These are phyloP conservation scores for Tympanoctomys barrerae DNA, from an alignment of 2,797 vertebrate species.

Conservation along the genomic window DNA sequence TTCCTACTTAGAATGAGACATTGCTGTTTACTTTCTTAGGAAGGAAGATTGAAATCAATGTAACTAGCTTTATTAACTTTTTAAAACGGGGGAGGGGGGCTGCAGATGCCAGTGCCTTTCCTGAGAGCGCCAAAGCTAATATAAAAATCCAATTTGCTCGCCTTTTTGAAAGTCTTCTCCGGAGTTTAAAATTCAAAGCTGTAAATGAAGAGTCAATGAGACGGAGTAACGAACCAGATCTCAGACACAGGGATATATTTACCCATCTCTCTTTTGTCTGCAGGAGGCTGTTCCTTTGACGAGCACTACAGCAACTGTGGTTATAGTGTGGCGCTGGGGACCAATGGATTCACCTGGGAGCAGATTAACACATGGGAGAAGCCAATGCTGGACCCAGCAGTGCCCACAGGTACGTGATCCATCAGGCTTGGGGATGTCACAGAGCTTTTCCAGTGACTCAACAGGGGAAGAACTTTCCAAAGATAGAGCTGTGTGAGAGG, in stretches of 20 bases:
- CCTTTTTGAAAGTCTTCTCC: conserved; percentile 75
- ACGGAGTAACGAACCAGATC: conserved; percentile 86
- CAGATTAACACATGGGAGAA: conserved; percentile 99
- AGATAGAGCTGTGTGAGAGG: background rate
- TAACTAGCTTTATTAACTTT: conserved; percentile 74
- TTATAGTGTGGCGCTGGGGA: conserved; percentile 96
- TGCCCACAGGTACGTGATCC: conserved; percentile 93
- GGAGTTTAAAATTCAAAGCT: conserved; percentile 87
- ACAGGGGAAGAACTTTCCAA: background rate
- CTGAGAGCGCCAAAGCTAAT: conserved; percentile 84
- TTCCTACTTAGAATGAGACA: background rate
- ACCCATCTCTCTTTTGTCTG: conserved; percentile 76
- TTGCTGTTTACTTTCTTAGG: conserved; percentile 72
- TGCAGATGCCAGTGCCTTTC: conserved; percentile 45
- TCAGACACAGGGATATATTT: conserved; percentile 78
- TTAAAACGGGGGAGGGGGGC: conserved; percentile 30
- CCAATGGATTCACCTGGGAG: conserved; percentile 98
- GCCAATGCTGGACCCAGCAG: conserved; percentile 94
- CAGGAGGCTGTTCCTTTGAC: conserved; percentile 97
- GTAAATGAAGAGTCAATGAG: conserved; percentile 78
- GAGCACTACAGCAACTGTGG: conserved; percentile 97
- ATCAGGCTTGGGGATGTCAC: background rate
- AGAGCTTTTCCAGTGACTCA: background rate
- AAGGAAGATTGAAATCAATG: conserved; percentile 72
- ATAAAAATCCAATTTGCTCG: conserved; percentile 87